phyloP scores from a whole-genome alignment of 2,113 vertebrate genomes.

The Nothocercus nigrocapillus region DNA sequence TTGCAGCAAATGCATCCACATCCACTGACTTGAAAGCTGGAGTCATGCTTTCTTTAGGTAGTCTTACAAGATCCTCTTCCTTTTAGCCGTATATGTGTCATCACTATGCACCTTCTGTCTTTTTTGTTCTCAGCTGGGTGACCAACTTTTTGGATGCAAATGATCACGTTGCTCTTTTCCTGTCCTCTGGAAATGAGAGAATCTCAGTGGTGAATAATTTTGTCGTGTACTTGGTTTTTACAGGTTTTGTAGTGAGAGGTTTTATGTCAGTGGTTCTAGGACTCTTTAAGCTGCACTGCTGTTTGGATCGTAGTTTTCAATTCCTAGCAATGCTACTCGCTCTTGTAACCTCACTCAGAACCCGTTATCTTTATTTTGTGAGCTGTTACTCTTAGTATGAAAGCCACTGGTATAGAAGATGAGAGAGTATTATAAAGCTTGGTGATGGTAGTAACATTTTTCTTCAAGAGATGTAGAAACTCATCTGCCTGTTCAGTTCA shows the following conservation, averaged over 20 bases:
- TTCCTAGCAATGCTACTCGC: background rate
- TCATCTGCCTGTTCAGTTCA: background rate
- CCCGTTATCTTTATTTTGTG: background rate
- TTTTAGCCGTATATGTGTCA: background rate
- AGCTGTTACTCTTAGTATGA: background rate
- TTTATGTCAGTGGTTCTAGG: background rate
- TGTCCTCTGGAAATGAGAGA: background rate
- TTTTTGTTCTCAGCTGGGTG: background rate
- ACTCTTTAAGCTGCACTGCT: background rate
- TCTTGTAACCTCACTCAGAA: background rate
- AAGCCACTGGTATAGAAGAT: background rate
- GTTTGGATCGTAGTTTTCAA: background rate
- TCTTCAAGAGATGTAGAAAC: background rate
- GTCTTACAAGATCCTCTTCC: background rate
- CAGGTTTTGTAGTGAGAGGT: background rate
- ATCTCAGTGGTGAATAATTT: background rate
- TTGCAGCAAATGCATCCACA: background rate
- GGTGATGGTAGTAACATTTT: background rate
- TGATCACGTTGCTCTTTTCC: background rate
- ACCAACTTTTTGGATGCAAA: background rate
- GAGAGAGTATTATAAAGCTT: background rate
- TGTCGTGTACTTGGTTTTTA: background rate
- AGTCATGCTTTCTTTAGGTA: background rate
- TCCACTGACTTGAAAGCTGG: background rate
- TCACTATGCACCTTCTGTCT: background rate